Evolutionary conservation across 2,888 invertebrate species (phyloP).

Genomic region (Saturnia pavonia): DNA sequence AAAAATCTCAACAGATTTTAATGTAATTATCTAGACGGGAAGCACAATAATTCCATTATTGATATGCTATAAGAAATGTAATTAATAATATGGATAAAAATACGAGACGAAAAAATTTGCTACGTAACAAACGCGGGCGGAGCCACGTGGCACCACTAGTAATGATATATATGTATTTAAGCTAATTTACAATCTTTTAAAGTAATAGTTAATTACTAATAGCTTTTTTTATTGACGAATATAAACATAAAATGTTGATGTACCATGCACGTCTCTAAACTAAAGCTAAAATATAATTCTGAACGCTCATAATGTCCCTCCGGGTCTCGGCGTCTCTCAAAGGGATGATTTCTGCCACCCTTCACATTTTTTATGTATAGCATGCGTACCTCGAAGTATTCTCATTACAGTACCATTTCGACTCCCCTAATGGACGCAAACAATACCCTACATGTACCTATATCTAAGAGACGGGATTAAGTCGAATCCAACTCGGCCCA

Average conservation of each 20-base stretch:
- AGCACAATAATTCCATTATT: no score
- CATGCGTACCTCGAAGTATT: slow-evolving; percentile 40
- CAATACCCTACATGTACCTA: neutral
- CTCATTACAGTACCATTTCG: slow-evolving; percentile 64
- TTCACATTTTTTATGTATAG: slow-evolving; percentile 11
- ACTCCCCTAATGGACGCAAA: slow-evolving; percentile 34
- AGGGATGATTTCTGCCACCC: slow-evolving; percentile 14
- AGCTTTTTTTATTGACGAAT: neutral
- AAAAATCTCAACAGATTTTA: no score
- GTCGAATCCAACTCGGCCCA: neutral
- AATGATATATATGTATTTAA: no score
- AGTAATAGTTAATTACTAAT: neutral
- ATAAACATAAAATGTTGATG: neutral
- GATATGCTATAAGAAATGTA: no score
- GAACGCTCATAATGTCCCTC: neutral
- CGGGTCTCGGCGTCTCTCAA: neutral
- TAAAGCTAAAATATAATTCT: neutral
- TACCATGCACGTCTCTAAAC: neutral
- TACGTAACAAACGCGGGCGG: no score
- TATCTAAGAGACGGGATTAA: slow-evolving; percentile 7
- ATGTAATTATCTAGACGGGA: no score
- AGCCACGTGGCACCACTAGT: no score
- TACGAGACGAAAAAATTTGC: no score
- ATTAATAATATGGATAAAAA: no score
- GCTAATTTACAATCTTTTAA: no score